phyloP scores from a whole-genome alignment of 2,113 vertebrate genomes.

The Tinamus guttatus region DNA sequence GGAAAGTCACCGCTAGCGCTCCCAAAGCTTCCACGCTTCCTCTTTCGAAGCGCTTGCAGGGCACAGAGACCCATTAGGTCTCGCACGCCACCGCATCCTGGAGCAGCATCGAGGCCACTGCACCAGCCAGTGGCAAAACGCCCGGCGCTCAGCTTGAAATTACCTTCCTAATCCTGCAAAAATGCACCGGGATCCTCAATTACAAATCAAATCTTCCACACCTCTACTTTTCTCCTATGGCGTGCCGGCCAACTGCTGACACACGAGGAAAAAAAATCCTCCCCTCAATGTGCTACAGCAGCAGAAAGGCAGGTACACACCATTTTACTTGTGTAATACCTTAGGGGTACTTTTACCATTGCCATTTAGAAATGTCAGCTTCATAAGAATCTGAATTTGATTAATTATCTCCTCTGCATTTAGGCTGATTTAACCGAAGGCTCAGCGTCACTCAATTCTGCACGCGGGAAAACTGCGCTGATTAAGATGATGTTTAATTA shows the following conservation, averaged over 20 bases:
- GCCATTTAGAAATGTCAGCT: not conserved
- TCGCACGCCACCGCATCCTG: not conserved
- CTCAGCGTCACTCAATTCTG: not conserved
- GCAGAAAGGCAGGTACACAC: not conserved
- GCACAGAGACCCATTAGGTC: not conserved
- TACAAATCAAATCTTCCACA: not conserved
- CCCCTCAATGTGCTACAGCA: not conserved
- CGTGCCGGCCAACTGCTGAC: not conserved
- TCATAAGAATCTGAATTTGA: not conserved
- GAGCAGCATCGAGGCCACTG: not conserved
- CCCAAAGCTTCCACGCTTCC: accelerated
- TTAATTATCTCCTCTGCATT: not conserved
- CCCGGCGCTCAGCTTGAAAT: not conserved
- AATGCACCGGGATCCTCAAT: not conserved
- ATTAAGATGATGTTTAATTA: not conserved
- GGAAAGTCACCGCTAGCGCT: not conserved
- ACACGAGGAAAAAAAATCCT: not conserved
- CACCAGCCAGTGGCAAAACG: not conserved
- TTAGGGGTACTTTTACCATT: not conserved
- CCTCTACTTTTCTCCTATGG: not conserved
- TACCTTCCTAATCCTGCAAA: not conserved
- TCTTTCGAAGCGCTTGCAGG: not conserved
- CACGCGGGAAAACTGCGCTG: not conserved
- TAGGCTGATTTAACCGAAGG: not conserved
- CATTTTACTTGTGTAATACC: not conserved